Percentiles rank a stretch among this genome's conserved stretches.
Evolutionary conservation across 2,888 invertebrate genomes (phyloP).

Genomic region (Gastrophysa polygoni): DNA sequence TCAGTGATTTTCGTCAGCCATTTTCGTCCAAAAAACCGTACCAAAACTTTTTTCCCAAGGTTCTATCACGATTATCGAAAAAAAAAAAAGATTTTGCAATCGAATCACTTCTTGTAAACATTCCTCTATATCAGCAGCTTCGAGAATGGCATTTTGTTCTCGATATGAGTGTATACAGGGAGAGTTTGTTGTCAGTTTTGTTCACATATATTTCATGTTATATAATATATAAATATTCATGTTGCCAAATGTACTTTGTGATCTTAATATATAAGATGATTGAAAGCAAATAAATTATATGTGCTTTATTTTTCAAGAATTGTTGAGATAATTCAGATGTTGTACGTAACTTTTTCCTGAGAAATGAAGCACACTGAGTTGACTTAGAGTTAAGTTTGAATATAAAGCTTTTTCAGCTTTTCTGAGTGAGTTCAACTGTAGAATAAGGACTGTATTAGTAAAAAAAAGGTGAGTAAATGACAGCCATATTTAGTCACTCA

Average conservation of each 20-base stretch:
- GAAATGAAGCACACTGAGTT: background rate
- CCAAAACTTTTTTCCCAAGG: no score
- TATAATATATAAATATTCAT: background rate
- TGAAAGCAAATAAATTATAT: background rate
- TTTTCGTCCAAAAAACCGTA: no score
- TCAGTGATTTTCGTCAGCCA: no score
- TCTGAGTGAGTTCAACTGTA: no score
- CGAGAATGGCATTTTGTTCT: background rate
- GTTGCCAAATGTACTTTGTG: slow-evolving; percentile 32
- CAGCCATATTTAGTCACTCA: slow-evolving; percentile 49
- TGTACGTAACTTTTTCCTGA: background rate
- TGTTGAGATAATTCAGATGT: background rate
- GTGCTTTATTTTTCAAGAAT: no score
- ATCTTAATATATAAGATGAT: slow-evolving; percentile 18
- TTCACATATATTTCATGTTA: background rate
- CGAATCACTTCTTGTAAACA: no score
- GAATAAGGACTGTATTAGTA: no score
- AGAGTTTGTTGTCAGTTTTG: background rate
- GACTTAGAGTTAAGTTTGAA: background rate
- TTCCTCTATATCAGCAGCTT: no score
- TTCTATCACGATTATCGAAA: no score
- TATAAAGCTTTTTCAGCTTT: no score
- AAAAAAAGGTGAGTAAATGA: slow-evolving; percentile 42
- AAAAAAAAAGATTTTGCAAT: no score
- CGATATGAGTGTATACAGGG: background rate